A percentile compares a stretch with the other conserved stretches of the same genome.
Conservation (phyloP, 2,888 invertebrate genomes). For the Dryadula phaetusa region DNA sequence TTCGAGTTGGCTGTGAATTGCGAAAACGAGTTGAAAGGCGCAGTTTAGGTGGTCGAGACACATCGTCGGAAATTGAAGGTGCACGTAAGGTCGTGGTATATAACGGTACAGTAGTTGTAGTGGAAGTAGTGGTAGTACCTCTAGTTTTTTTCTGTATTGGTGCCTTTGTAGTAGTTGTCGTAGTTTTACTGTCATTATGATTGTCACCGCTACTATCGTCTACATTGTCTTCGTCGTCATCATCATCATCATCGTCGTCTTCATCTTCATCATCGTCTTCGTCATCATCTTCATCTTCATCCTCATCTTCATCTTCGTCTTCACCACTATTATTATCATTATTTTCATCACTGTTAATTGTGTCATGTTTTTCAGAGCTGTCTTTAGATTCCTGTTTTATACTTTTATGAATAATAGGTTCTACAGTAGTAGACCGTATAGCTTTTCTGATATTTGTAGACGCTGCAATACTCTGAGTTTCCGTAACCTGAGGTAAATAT, state of each 20-base stretch:
- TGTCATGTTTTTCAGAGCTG: slow-evolving; percentile 46
- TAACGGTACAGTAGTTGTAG: slow-evolving; percentile 47
- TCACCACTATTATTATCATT: slow-evolving; percentile 50
- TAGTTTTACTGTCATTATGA: slow-evolving; percentile 47
- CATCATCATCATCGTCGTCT: slow-evolving; percentile 52
- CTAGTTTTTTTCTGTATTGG: slow-evolving; percentile 53
- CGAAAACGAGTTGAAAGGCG: slow-evolving; percentile 68
- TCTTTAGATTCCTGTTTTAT: slow-evolving; percentile 35
- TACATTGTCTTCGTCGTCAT: slow-evolving; percentile 61
- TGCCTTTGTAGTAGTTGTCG: slow-evolving; percentile 60
- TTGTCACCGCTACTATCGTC: slow-evolving; percentile 49
- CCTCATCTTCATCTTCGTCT: slow-evolving; percentile 50
- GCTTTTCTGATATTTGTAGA: slow-evolving; percentile 59
- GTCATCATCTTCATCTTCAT: slow-evolving; percentile 53
- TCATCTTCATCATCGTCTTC: slow-evolving; percentile 57
- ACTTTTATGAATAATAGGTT: slow-evolving; percentile 31
- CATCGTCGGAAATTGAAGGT: slow-evolving; percentile 46
- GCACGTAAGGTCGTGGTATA: no score
- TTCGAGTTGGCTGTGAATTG: slow-evolving; percentile 53
- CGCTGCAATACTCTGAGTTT: slow-evolving; percentile 58
- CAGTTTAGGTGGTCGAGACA: slow-evolving; percentile 53
- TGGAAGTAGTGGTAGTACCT: slow-evolving; percentile 41
- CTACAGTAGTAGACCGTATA: slow-evolving; percentile 50
- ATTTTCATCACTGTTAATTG: slow-evolving; percentile 59
- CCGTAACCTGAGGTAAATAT: slow-evolving; percentile 53